Percentiles rank a stretch among this genome's conserved stretches.
phyloP scores from a whole-genome alignment of 1,140 invertebrate species.

The Drepana arcuata region DNA sequence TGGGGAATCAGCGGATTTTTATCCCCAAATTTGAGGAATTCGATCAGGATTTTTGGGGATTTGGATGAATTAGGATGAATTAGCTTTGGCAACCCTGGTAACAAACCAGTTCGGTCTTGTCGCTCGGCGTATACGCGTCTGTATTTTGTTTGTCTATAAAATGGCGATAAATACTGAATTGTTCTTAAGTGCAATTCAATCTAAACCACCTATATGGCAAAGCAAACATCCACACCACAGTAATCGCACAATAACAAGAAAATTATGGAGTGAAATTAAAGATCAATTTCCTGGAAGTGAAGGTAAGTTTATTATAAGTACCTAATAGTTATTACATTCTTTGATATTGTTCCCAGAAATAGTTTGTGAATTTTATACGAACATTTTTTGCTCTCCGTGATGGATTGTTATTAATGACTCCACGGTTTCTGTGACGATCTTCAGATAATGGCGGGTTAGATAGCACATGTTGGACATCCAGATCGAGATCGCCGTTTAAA shows the following conservation, averaged over 20 bases:
- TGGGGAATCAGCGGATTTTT: not conserved
- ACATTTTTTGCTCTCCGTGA: conserved; percentile 3
- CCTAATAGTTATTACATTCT: conserved; percentile 1
- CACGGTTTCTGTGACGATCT: conserved; percentile 1
- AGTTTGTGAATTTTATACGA: conserved; percentile 3
- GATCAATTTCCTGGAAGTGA: conserved; percentile 4
- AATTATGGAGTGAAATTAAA: not conserved
- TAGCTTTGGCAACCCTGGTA: too few relatives aligned
- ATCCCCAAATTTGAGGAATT: not conserved
- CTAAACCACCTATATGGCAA: not conserved
- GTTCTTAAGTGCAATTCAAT: not conserved
- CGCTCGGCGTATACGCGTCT: not conserved
- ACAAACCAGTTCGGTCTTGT: too few relatives aligned
- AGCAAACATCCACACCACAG: not conserved
- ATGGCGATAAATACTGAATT: not conserved
- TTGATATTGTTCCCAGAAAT: conserved; percentile 4
- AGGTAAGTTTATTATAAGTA: not conserved
- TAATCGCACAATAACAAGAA: not conserved
- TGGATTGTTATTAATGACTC: conserved; percentile 2
- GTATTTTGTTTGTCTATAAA: not conserved
- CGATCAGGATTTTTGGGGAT: not conserved
- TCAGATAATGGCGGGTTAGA: conserved; percentile 2
- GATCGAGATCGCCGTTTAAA: conserved; percentile 5
- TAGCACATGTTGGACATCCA: conserved; percentile 4
- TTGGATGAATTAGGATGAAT: too few relatives aligned